These are phyloP conservation scores for Microctenopoma stevenorrisi DNA, from an alignment of 2,797 vertebrate species.

Conservation along the genomic window DNA sequence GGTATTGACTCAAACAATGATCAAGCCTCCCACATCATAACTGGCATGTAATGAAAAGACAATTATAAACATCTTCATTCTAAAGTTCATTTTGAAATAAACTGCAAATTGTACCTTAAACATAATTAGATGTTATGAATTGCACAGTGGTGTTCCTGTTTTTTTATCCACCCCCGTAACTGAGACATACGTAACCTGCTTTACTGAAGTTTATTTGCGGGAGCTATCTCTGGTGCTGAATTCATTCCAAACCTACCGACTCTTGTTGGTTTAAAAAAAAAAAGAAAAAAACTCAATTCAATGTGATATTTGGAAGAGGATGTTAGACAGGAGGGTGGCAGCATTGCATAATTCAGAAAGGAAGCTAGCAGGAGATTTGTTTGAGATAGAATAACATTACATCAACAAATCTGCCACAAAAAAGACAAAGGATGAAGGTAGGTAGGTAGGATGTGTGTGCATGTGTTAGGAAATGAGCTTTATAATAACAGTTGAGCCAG, in stretches of 20 bases:
- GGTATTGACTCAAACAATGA: background rate
- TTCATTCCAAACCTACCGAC: background rate
- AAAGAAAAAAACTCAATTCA: conserved; percentile 13
- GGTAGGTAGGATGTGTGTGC: background rate
- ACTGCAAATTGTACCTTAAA: background rate
- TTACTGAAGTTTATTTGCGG: background rate
- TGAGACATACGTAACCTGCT: background rate
- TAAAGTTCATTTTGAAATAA: background rate
- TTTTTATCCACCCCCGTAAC: background rate
- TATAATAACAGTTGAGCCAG: conserved; percentile 62
- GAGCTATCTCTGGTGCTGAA: conserved; percentile 60
- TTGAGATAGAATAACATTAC: conserved; percentile 31
- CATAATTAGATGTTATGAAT: conserved; percentile 8
- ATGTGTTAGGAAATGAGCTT: conserved; percentile 45
- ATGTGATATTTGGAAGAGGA: conserved; percentile 24
- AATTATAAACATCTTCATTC: background rate
- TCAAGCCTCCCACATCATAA: conserved; percentile 6
- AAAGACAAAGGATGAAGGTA: background rate
- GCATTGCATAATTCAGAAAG: conserved; percentile 37
- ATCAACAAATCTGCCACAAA: conserved; percentile 11
- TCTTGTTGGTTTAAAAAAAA: conserved; percentile 6
- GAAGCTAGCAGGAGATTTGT: conserved; percentile 16
- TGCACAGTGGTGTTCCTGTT: background rate
- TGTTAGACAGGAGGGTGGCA: background rate
- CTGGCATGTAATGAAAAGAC: conserved; percentile 16